Percentiles rank a stretch among this genome's conserved stretches.
phyloP scores from a whole-genome alignment of 2,797 vertebrate genomes.

The Agapornis canus region DNA sequence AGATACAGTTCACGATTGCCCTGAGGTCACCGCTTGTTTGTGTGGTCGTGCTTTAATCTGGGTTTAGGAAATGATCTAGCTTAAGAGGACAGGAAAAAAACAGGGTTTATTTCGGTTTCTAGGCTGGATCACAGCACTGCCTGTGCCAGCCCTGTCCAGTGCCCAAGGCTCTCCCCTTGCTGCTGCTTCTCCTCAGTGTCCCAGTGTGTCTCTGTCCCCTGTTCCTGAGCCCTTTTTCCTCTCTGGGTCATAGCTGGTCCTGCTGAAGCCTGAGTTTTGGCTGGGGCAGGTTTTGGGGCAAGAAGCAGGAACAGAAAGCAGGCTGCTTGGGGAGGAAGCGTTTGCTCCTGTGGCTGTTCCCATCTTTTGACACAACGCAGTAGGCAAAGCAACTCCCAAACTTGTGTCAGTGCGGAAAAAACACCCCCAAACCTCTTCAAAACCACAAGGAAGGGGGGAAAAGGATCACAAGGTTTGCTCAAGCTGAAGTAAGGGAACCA shows the following conservation, averaged over 20 bases:
- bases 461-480: not conserved
- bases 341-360: not conserved
- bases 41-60: not conserved
- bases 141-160: not conserved
- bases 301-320: fast-evolving
- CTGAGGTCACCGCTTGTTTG: not conserved
- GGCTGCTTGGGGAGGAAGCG: not conserved
- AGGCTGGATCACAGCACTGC: not conserved
- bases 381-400: not conserved
- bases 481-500: not conserved
- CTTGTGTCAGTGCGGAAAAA: not conserved
- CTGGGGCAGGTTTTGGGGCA: not conserved
- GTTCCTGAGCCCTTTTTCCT: not conserved
- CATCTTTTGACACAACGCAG: fast-evolving
- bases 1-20: fast-evolving
- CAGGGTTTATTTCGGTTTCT: not conserved
- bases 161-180: not conserved
- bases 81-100: not conserved
- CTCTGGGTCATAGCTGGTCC: not conserved
- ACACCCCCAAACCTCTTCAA: not conserved
- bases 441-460: not conserved
- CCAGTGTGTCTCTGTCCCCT: not conserved
- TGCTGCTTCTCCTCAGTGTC: not conserved
- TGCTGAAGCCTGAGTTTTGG: not conserved
- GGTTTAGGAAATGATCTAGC: not conserved